Evolutionary conservation across 2,113 vertebrate genomes (phyloP), one percentile per base, ranked within the genome.

Genomic region (Cynopterus brachyotis): DNA sequence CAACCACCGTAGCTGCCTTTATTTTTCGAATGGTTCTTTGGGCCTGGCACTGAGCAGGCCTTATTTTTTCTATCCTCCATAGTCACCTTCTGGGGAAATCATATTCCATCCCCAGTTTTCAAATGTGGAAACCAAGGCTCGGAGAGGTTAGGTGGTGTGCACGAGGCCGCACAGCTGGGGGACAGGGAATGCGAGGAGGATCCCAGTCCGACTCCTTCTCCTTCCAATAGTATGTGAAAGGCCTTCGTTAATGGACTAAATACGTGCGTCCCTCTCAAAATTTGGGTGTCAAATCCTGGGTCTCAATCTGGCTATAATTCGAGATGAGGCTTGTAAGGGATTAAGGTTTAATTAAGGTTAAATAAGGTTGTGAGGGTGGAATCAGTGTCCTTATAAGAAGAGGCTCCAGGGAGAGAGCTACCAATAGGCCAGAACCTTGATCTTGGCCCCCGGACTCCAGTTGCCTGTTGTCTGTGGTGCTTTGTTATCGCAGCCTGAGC

Each of bases 1-100:
- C 15, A 5, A 6, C 26, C 13, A 4, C 20, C 26, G 4, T 10
- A 35, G 7, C 4, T 26, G 19, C 64, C 22, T 42, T 3, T 3
- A 0, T 40, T 15, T 53, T 42, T 10, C 12, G n/a, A 89, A 30
- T 2, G 2, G 0, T 12, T 67, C 22, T 13, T 11, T 1, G 40
- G 40, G 20, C 28, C 35, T 10, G n/a, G 30, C 3, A 4, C 16
- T 17, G 3, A 9, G 59, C 0, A 0, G 3, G 7, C 10, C 0
- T 42, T 9, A 3, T 28, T 24, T 37, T 15, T 4, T 2, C 6
- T 30, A 1, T 26, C 60, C 37, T 32, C 35, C 17, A 11, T 10
- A 47, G 3, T 30, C 37, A 53, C 37, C 20, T 20, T n/a, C 37
- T 3, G 0, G 37, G 53, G 17, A 47, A 67, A 17, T 16, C 28